A percentile compares a stretch with the other conserved stretches of the same genome.
Evolutionary conservation across 37 sponge, comb jelly and placozoan genomes (phyloP).

Genomic region (Bolinopsis microptera): DNA sequence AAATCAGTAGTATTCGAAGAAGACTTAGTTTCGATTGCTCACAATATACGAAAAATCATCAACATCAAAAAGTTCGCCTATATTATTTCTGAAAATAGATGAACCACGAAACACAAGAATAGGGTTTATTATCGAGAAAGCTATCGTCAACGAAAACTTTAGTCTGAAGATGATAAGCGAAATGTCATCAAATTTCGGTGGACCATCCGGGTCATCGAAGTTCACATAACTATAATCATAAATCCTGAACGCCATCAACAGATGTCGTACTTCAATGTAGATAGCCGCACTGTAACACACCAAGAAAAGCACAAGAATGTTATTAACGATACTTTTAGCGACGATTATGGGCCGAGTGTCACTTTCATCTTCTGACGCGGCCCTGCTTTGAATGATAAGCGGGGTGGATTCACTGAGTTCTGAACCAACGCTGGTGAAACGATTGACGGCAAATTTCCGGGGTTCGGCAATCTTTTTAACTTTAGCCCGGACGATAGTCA

Average conservation of each 20-base stretch:
- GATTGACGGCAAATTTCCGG: background rate
- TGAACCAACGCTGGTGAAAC: background rate
- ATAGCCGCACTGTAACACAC: constrained; percentile 52
- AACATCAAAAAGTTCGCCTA: background rate
- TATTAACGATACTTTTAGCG: background rate
- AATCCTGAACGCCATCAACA: background rate
- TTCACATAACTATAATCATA: background rate
- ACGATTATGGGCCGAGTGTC: background rate
- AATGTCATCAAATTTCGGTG: background rate
- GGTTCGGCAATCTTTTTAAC: background rate
- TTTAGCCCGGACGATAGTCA: background rate
- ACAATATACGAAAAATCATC: constrained; percentile 43
- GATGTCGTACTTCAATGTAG: constrained; percentile 10
- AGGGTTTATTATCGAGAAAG: constrained; percentile 35
- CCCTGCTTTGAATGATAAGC: background rate
- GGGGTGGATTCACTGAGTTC: background rate
- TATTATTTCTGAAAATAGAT: constrained; percentile 21
- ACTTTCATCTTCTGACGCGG: background rate
- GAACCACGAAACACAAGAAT: constrained; percentile 35
- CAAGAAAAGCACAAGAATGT: background rate
- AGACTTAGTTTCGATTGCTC: too few species aligned
- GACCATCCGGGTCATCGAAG: background rate
- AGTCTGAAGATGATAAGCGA: background rate
- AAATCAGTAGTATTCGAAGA: too few species aligned
- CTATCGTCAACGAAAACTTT: constrained; percentile 20